Evolutionary conservation across 2,113 vertebrate genomes (phyloP), one percentile per base, ranked within the genome.

Genomic region (Thamnaconus septentrionalis): DNA sequence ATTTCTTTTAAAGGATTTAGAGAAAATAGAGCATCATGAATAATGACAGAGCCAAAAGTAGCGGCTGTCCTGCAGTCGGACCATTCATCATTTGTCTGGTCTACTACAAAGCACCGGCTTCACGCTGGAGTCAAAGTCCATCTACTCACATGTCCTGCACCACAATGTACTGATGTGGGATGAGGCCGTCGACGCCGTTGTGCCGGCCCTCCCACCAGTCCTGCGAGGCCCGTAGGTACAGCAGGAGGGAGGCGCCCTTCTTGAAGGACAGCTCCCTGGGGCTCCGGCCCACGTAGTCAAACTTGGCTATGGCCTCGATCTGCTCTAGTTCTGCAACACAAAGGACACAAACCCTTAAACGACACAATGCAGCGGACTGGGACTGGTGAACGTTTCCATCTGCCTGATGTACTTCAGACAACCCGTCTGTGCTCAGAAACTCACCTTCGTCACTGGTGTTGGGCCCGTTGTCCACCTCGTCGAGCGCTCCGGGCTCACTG

Each of bases 171-270:
- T 98, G 96, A 71, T 98, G 96, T 0, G 96, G 96, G 73, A 98
- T 95, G 49, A 98, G 93, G 45, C 96, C 96, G 0, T 98, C 96
- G 8, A 95, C 82, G 7, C 96, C 96, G 0, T 97, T 98, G 83
- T 98, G 95, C 9, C 96, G 90, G 0, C 96, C 96, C 88, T 98
- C 95, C 96, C 96, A 98, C 96, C 96, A 98, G 90, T 98, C 96
- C 0, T 96, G 92, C 0, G 96, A 98, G 41, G 96, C 96, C 5
- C 96, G 89, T 62, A 95, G 91, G 80, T 96, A 98, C 0, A 98
- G 95, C 45, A 98, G 83, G 81, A 98, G 87, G 0, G 95, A 96
- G 0, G 96, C 96, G 43, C 96, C 96, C 61, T 98, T 98, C 77
- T 96, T 98, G 59, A 98, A 98, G 72, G 95, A 96, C 50, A 98